These are phyloP conservation scores for Aurelia coerulea DNA, from an alignment of 30 jellyfish, hydroid and myxozoan species.

Conservation along the genomic window DNA sequence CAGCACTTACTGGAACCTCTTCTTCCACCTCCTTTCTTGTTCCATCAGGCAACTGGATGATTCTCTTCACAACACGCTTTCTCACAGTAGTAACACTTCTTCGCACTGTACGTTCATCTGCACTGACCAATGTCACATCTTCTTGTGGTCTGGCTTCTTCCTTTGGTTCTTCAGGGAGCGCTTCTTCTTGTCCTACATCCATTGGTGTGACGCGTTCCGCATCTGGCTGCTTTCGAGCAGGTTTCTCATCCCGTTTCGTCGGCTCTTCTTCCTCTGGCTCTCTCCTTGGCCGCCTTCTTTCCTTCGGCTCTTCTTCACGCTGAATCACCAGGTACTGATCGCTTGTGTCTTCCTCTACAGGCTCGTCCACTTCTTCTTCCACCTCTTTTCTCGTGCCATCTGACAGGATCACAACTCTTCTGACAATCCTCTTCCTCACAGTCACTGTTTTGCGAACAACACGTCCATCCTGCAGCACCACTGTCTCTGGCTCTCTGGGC, in stretches of 20 bases:
- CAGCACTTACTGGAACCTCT: conserved; percentile 48
- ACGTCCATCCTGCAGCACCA: conserved; percentile 54
- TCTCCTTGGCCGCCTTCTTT: conserved; percentile 14
- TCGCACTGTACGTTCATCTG: conserved; percentile 62
- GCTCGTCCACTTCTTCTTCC: conserved; percentile 30
- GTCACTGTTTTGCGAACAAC: conserved; percentile 42
- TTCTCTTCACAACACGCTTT: conserved; percentile 68
- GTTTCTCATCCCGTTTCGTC: conserved; percentile 45
- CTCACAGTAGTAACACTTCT: conserved; percentile 63
- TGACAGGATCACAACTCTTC: neutral
- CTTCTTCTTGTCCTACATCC: neutral
- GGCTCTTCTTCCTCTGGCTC: conserved; percentile 79
- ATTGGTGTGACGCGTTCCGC: conserved; percentile 67
- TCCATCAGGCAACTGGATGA: conserved; percentile 79
- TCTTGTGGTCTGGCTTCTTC: conserved; percentile 8
- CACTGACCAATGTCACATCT: conserved; percentile 16
- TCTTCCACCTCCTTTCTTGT: conserved; percentile 78
- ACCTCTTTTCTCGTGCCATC: conserved; percentile 43
- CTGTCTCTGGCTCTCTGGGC: conserved; percentile 18
- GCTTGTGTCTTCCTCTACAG: conserved; percentile 61
- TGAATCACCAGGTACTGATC: conserved; percentile 12
- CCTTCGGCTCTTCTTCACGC: conserved; percentile 58
- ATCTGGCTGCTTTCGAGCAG: conserved; percentile 49
- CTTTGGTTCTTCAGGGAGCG: neutral
- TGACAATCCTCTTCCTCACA: conserved; percentile 3